Evolutionary conservation across 1,140 invertebrate species (phyloP), one percentile per base, ranked within the genome.

Genomic region (Lordiphosa clarofinis): DNA sequence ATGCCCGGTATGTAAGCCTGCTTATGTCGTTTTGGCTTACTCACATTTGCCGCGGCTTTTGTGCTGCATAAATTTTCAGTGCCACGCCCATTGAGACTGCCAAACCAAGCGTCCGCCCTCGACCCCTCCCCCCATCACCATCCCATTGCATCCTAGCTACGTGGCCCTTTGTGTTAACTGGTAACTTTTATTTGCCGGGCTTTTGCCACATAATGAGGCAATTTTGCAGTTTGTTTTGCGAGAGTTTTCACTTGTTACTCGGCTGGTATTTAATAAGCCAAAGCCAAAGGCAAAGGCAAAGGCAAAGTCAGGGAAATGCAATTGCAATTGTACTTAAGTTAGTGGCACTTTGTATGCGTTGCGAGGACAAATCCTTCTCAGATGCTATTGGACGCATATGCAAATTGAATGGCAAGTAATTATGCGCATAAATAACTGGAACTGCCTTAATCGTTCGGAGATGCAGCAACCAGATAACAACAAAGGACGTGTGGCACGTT

Each of bases 1-100:
- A 28, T 7, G 24, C 24, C 24, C 24, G 24, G 57, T 81, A 63
- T 82, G 82, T 82, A 76, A 76, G 76, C 67, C 76, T 81, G 76
- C 76, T 81, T 81, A 81, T 81, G 76, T 81, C 76, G 76, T 76
- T 43, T 81, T 82, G 76, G 75, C 75, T 82, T 75, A 71, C 72
- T 81, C 81, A 76, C 76, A 81, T 81, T 81, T 81, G 76, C 76
- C 57, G 58, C 72, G 76, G 75, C 76, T 81, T 28, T 81, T 81
- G 76, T 81, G 76, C 63, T 68, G 76, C 76, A 81, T 81, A 81
- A 76, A 81, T 82, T 70, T 73, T 54, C 49, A 61, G 55, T 52
- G 66, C 12, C 61, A 67, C 67, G 49, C 61, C 37, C n/a, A n/a
- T n/a, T n/a, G n/a, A n/a, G n/a, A n/a, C n/a, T n/a, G n/a, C n/a